A percentile compares a stretch with the other conserved stretches of the same genome.
Evolutionary conservation across 2,113 vertebrate species (phyloP).

Genomic region (Cyprinus carpio): DNA sequence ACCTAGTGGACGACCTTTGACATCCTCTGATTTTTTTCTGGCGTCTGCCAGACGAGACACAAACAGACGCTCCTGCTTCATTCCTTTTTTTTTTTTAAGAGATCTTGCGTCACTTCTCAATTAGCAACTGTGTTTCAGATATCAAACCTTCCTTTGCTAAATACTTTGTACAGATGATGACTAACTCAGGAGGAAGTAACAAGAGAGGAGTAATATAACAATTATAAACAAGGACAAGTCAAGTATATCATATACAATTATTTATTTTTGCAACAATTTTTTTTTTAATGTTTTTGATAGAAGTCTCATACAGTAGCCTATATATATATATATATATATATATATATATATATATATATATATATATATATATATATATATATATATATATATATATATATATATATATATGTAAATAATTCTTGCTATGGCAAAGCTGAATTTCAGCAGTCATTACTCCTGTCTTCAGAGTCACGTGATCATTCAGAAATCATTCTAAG

Average conservation of each 20-base stretch:
- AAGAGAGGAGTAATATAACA: no score
- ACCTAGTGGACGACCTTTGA: constrained; percentile 15
- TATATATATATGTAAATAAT: no score
- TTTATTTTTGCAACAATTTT: no score
- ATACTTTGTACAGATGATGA: constrained; percentile 39
- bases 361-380: no score
- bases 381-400: no score
- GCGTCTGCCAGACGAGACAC: constrained; percentile 22
- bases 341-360: no score
- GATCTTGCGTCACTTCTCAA: constrained; percentile 21
- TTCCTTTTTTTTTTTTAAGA: not conserved
- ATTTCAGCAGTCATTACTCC: not conserved
- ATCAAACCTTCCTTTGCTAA: constrained; percentile 50
- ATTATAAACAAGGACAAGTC: no score
- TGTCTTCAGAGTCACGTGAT: not conserved
- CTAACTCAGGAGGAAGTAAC: not conserved
- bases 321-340: no score
- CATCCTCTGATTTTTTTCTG: constrained; percentile 40
- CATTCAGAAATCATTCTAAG: no score
- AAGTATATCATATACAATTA: no score
- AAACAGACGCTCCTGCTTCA: not conserved
- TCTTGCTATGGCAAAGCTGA: no score
- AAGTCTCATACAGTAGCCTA: not conserved
- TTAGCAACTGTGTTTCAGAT: constrained; percentile 29
- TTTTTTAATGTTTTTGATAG: not conserved